Evolutionary conservation across 2,797 vertebrate genomes (phyloP).

Genomic region (Sebastes nivosus): DNA sequence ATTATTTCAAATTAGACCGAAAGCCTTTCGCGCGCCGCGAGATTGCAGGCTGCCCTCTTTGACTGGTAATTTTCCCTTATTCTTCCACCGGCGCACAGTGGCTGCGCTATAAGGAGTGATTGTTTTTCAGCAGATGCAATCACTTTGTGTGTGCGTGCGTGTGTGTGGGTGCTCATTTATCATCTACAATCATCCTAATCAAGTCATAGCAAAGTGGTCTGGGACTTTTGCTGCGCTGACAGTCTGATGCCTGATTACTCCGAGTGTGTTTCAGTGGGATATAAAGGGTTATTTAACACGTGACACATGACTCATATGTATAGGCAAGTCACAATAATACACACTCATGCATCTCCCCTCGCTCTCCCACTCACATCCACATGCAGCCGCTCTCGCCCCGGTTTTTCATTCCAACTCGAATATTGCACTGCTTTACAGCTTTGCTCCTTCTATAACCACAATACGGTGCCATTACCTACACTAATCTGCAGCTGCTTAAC

Average conservation of each 20-base stretch:
- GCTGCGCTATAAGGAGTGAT: slow-evolving; percentile 46
- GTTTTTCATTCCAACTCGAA: slow-evolving; percentile 24
- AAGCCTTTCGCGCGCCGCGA: slow-evolving; percentile 25
- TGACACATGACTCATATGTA: slow-evolving; percentile 46
- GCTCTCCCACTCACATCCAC: slow-evolving; percentile 32
- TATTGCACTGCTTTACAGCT: slow-evolving; percentile 39
- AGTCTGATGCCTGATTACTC: slow-evolving; percentile 43
- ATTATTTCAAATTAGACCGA: slow-evolving; percentile 65
- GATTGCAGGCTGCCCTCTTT: slow-evolving; percentile 57
- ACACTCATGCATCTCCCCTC: not conserved
- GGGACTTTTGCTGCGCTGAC: slow-evolving; percentile 23
- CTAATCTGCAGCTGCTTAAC: slow-evolving; percentile 49
- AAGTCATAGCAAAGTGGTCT: slow-evolving; percentile 48
- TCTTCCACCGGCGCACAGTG: slow-evolving; percentile 42
- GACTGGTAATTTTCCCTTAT: slow-evolving; percentile 61
- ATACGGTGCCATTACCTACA: slow-evolving; percentile 31
- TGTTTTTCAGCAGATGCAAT: slow-evolving; percentile 69
- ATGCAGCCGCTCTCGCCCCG: not conserved
- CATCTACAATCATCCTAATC: slow-evolving; percentile 66
- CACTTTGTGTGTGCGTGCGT: slow-evolving; percentile 29
- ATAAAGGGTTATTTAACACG: slow-evolving; percentile 51
- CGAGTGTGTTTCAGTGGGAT: slow-evolving; percentile 12
- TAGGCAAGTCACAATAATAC: slow-evolving; percentile 9
- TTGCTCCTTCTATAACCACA: slow-evolving; percentile 27
- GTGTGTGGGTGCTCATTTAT: slow-evolving; percentile 33